Evolutionary conservation across 2,797 vertebrate species (phyloP).

Genomic region (Chloroceryle inda): DNA sequence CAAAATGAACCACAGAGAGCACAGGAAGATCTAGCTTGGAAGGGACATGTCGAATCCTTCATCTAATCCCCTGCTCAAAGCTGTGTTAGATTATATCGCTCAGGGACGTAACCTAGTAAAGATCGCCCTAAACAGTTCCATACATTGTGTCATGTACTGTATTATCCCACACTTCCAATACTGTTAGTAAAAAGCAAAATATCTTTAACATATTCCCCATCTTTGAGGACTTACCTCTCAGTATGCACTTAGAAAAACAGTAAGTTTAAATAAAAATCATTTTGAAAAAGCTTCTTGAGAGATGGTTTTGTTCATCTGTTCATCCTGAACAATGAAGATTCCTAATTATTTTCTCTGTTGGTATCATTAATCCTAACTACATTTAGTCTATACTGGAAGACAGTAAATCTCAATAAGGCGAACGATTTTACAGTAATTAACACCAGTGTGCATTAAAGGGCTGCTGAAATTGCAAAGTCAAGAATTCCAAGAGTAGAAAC

Average conservation of each 20-base stretch:
- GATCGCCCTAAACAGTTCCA: background rate
- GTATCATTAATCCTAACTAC: background rate
- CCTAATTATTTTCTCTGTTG: background rate
- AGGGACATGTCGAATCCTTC: background rate
- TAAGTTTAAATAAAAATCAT: background rate
- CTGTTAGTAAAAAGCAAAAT: background rate
- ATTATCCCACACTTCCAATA: background rate
- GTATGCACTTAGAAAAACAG: background rate
- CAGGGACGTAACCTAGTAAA: background rate
- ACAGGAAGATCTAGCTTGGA: background rate
- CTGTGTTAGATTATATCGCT: background rate
- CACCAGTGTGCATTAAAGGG: background rate
- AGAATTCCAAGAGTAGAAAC: background rate
- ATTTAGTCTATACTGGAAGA: background rate
- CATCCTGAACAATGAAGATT: background rate
- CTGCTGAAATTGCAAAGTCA: background rate
- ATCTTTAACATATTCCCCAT: background rate
- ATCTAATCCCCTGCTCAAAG: background rate
- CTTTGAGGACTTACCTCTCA: background rate
- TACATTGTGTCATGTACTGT: rapidly evolving
- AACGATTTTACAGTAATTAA: background rate
- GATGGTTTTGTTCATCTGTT: background rate
- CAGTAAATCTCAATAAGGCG: background rate
- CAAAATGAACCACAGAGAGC: background rate
- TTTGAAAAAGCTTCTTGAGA: background rate